phyloP scores from a whole-genome alignment of 1,140 invertebrate species.

The Lethocerus indicus region DNA sequence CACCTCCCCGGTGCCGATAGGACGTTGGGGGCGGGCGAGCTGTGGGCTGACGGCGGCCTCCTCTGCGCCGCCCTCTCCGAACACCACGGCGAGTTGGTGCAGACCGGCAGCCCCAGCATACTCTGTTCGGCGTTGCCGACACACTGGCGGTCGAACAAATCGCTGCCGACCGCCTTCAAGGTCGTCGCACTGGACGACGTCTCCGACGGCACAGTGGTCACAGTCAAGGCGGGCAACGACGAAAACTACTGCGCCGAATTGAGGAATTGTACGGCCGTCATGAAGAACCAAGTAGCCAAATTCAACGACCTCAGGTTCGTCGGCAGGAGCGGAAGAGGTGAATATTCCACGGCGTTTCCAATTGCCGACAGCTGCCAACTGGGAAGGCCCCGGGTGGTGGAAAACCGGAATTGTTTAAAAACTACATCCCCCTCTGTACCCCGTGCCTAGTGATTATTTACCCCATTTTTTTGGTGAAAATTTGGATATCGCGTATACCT shows the following conservation, averaged over 20 bases:
- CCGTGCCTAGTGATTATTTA: too few species aligned
- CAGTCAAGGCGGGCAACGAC: slow-evolving; percentile 86
- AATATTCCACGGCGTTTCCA: too few species aligned
- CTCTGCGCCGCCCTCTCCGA: slow-evolving; percentile 65
- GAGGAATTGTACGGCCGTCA: slow-evolving; percentile 76
- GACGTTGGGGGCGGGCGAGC: slow-evolving; percentile 25
- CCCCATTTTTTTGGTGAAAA: too few species aligned
- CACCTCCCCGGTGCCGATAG: slow-evolving; percentile 27
- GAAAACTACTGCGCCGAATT: slow-evolving; percentile 92
- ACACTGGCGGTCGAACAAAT: slow-evolving; percentile 96
- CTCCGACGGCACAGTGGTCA: slow-evolving; percentile 83
- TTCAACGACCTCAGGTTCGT: slow-evolving; percentile 96
- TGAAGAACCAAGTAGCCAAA: slow-evolving; percentile 94
- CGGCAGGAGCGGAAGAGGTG: slow-evolving; percentile 79
- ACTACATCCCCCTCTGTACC: too few species aligned
- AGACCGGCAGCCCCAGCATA: slow-evolving; percentile 79
- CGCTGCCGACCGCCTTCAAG: slow-evolving; percentile 82
- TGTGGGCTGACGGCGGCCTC: slow-evolving; percentile 43
- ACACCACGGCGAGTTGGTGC: slow-evolving; percentile 75
- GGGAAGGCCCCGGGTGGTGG: too few species aligned
- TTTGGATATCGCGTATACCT: too few species aligned
- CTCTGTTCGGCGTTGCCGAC: slow-evolving; percentile 76
- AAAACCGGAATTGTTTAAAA: too few species aligned
- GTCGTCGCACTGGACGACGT: slow-evolving; percentile 80
- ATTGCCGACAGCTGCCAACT: too few species aligned